Base-by-base conservation (phyloP, 2,113 vertebrate genomes). In the Rhabdornis inornatus region DNA sequence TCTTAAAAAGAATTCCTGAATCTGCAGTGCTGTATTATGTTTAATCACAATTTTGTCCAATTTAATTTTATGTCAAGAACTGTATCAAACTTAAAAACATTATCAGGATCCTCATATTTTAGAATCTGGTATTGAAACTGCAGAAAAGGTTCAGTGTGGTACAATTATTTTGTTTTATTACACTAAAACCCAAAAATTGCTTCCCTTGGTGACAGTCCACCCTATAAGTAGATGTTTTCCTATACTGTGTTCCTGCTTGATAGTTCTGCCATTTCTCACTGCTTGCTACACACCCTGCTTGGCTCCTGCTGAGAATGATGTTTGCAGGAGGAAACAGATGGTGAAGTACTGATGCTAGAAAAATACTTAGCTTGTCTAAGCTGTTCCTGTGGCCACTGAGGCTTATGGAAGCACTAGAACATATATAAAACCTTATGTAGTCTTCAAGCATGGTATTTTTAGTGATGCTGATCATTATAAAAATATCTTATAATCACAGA, bases 341-440 rank as follows among this genome's bases (percentile, higher is more conserved):
- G 35, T 40, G 64, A 92, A 94, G 50, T 72, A 92, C 50, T 64
- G 60, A 82, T 86, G 42, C 55, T 95, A 90, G 60, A 92, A 81
- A 94, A 92, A 92, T 39, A 64, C 74, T 85, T 89, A 52, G 37
- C 70, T 86, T 16, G 8, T 68, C 84, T 65, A 76, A 86, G 27
- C 70, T 66, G 87, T 95, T 97, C 85, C 91, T 92, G 93, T 93
- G 83, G 89, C 78, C 95, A 93, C 88, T 49, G 64, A 65, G 79
- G 52, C 77, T 92, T 80, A n/a, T 53, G 45, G 75, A 87, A 91
- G 57, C 60, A 47, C 25, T 40, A 53, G 39, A 70, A 66, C n/a
- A 63, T 63, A 7, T 23, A 33, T 45, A 55, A 92, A 87, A 63
- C 35, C 23, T 82, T 33, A 35, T 0, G 2, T 10, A 74, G 24